Base-by-base conservation (phyloP, 2,113 vertebrate genomes). In the Dromas ardeola region DNA sequence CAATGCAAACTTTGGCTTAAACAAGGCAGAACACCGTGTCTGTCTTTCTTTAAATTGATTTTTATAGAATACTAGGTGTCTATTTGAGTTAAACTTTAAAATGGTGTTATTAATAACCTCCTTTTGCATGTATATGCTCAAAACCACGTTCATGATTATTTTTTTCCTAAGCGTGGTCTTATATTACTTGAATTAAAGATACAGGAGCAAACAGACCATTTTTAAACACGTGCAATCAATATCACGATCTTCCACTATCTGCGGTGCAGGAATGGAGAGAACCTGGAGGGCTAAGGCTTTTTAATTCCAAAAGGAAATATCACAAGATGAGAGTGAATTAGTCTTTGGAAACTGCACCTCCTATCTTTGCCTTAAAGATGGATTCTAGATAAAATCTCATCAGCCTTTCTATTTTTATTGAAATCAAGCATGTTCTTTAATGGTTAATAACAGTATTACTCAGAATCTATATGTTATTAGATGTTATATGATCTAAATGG, bases 1-100 rank as follows among this genome's bases (percentile, higher is more conserved):
- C 92, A 96, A 66, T 50, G 71, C 74, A 96, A 91, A 96, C 94
- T 85, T 95, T 93, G 78, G 70, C 84, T 96, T 82, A 63, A 89
- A 77, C 25, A 76, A 87, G 32, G 77, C 65, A 81, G 88, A 95
- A 93, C 74, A 93, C 29, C 2, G 0, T 69, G 67, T 80, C 88
- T 97, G 87, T 50, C 96, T 90, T 93, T 71, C 92, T 94, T 94
- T 88, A 94, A 61, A 81, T n/a, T 87, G 25, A 45, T 80, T 86
- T 85, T 76, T 82, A 30, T 71, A 65, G 66, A 85, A 80, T 69
- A 61, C 19, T 76, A 80, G 25, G 73, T 91, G 69, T 76, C 93
- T 91, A 27, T 38, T 40, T 86, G 69, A 93, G 49, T 73, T 91
- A 52, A 36, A 65, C 26, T 78, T 87, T 49, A 65, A 52, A 43